Evolutionary conservation across 2,888 invertebrate species (phyloP).

Genomic region (Tipula helvola): DNA sequence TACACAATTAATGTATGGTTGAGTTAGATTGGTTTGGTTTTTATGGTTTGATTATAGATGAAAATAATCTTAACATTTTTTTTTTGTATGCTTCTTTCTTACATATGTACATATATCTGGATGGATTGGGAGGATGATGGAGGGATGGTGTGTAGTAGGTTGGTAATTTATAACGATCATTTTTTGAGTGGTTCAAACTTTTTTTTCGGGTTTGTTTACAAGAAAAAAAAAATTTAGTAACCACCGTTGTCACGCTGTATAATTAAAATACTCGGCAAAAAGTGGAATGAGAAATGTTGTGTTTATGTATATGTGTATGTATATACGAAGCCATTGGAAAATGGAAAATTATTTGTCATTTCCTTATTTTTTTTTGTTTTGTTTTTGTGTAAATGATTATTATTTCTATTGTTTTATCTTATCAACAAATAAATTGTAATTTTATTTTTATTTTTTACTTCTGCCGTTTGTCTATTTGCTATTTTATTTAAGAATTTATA

Average conservation of each 20-base stretch:
- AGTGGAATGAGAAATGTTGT: neutral
- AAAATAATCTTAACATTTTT: neutral
- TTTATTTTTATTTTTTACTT: neutral
- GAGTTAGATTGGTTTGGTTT: constrained; percentile 4
- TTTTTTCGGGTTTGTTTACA: neutral
- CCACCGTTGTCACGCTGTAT: constrained; percentile 4
- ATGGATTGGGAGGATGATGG: neutral
- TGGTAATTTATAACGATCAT: neutral
- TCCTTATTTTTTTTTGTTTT: neutral
- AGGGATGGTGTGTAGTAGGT: neutral
- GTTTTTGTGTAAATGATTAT: neutral
- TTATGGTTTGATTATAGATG: constrained; percentile 4
- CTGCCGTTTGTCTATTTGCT: neutral
- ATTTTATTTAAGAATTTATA: constrained; percentile 4
- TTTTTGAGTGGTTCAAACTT: constrained; percentile 4
- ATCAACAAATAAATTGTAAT: neutral
- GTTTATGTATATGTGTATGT: neutral
- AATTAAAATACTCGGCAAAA: neutral
- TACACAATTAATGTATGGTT: neutral
- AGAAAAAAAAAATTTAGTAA: neutral
- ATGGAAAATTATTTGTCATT: neutral
- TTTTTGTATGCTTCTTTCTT: neutral
- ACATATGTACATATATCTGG: neutral
- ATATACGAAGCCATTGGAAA: neutral
- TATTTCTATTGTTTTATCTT: constrained; percentile 4